phyloP scores from a whole-genome alignment of 2,888 invertebrate species.

The Petrophora chlorosata region DNA sequence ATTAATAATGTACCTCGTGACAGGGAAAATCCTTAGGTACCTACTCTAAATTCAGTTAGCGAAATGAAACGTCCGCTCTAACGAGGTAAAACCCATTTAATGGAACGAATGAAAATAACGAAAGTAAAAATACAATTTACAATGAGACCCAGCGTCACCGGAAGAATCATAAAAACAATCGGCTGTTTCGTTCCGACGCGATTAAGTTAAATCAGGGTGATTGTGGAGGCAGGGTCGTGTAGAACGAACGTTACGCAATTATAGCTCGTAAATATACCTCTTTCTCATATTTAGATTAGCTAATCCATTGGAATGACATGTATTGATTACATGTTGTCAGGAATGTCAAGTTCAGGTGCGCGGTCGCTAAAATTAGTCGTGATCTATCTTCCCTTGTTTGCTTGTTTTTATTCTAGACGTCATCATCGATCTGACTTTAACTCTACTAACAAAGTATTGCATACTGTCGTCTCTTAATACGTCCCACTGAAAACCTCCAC shows the following conservation, averaged over 20 bases:
- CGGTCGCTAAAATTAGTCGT: constrained; percentile 13
- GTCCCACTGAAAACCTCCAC: no score
- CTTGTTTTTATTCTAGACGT: not conserved
- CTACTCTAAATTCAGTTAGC: constrained; percentile 23
- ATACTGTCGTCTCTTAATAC: no score
- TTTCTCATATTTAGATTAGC: constrained; percentile 10
- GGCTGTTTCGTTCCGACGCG: constrained; percentile 39
- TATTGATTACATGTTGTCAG: constrained; percentile 1
- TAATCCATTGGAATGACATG: constrained; percentile 8
- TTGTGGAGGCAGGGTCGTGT: constrained; percentile 34
- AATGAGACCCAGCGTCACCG: constrained; percentile 19
- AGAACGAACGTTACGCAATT: constrained; percentile 33
- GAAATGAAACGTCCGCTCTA: constrained; percentile 27
- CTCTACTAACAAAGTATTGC: no score
- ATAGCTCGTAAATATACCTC: constrained; percentile 16
- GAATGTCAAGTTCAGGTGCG: constrained; percentile 4
- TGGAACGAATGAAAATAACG: constrained; percentile 28
- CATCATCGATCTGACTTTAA: not conserved
- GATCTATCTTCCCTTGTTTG: constrained; percentile 4
- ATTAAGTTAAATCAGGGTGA: constrained; percentile 44
- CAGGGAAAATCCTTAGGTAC: constrained; percentile 3
- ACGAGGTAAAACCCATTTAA: constrained; percentile 24
- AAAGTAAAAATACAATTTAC: constrained; percentile 30
- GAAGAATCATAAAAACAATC: constrained; percentile 44
- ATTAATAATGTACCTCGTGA: constrained; percentile 9